Conservation (phyloP, 2,888 invertebrate species). For the Drosophila meridionalis region DNA sequence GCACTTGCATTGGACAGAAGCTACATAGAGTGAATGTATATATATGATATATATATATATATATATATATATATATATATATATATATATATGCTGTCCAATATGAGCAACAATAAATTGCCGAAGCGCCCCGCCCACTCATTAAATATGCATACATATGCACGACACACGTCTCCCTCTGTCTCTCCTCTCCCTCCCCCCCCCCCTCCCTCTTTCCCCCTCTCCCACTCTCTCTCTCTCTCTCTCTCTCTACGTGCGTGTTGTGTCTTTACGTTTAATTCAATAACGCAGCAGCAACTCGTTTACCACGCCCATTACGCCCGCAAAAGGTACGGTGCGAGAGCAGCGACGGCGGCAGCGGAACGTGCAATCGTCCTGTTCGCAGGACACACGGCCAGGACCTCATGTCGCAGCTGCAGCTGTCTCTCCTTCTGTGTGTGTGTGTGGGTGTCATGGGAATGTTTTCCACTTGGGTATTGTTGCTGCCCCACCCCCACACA, state of each 20-base stretch:
- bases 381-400: conserved; percentile 28
- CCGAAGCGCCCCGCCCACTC: conserved; percentile 55
- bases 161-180: conserved; percentile 2
- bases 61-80: background rate
- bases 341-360: background rate
- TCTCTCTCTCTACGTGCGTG: conserved; percentile 3
- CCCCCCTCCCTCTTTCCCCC: background rate
- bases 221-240: background rate
- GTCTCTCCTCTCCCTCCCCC: background rate
- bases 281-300: conserved; percentile 70
- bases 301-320: conserved; percentile 50
- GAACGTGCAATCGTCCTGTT: conserved; percentile 36
- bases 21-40: background rate
- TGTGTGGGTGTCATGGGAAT: conserved; percentile 36
- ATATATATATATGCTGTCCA: conserved; percentile 1
- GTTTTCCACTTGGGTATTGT: conserved; percentile 47
- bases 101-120: conserved; percentile 63
- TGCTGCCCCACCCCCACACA: background rate
- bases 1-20: conserved; percentile 35
- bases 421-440: conserved; percentile 1
- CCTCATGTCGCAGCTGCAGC: conserved; percentile 39
- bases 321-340: conserved; percentile 38
- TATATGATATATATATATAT: background rate
- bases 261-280: conserved; percentile 61
- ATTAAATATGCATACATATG: conserved; percentile 52